Conservation (phyloP, 2,113 vertebrate genomes). For the Hirundichthys speculiger region DNA sequence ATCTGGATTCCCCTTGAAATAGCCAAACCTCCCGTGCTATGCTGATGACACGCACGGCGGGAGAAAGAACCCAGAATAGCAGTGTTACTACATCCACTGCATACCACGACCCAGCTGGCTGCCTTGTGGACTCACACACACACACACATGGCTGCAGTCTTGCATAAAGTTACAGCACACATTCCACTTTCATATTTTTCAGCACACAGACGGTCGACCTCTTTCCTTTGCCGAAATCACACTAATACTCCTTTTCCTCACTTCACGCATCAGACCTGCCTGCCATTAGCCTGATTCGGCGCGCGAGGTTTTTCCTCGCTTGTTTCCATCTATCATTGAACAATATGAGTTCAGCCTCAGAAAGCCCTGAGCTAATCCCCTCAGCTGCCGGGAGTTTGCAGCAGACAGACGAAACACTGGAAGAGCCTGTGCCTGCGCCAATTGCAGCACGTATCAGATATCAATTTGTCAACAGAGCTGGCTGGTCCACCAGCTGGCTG, state of each 20-base stretch:
- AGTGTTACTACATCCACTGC: constrained; percentile 47
- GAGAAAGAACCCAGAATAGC: constrained; percentile 62
- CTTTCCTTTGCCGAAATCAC: constrained; percentile 18
- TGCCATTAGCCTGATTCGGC: constrained; percentile 46
- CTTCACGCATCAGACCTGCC: constrained; percentile 28
- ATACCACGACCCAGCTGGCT: constrained; percentile 59
- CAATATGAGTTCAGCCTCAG: constrained; percentile 51
- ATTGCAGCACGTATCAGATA: constrained; percentile 64
- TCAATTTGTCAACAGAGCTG: constrained; percentile 67
- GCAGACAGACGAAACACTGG: constrained; percentile 50
- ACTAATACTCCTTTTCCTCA: too few species aligned
- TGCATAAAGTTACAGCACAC: constrained; percentile 13
- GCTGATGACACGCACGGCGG: constrained; percentile 28
- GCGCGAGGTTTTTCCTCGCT: neutral
- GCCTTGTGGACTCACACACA: constrained; percentile 10
- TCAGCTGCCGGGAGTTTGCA: constrained; percentile 67
- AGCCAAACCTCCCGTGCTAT: constrained; percentile 51
- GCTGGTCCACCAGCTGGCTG: constrained; percentile 9
- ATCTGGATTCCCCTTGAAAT: constrained; percentile 65
- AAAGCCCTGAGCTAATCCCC: constrained; percentile 54
- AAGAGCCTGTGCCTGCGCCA: constrained; percentile 50
- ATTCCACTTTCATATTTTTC: constrained; percentile 20
- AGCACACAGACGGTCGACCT: constrained; percentile 7
- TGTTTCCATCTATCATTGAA: constrained; percentile 40
- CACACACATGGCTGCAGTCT: constrained; percentile 18